Percentiles rank a stretch among this genome's conserved stretches.
Evolutionary conservation across 2,113 vertebrate genomes (phyloP).

Genomic region (Arenaria interpres): DNA sequence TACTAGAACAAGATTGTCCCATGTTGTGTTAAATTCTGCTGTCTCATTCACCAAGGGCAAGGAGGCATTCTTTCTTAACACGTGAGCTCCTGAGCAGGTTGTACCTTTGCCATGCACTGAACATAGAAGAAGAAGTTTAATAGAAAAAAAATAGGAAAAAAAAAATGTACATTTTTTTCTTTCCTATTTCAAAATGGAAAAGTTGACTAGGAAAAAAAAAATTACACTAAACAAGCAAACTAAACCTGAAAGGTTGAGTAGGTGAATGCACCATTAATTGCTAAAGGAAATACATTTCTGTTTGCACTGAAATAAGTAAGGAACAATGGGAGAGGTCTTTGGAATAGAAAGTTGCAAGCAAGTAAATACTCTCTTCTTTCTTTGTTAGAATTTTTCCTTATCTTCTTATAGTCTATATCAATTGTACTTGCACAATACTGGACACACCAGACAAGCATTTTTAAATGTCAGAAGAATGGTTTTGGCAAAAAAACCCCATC

Average conservation of each 20-base stretch:
- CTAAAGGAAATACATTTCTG: neutral
- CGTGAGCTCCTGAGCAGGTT: rapidly evolving
- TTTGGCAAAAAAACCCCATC: neutral
- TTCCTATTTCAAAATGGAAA: neutral
- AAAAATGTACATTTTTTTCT: neutral
- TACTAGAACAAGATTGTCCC: neutral
- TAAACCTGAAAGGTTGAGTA: neutral
- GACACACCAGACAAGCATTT: neutral
- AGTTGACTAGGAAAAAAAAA: neutral
- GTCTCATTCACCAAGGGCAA: neutral
- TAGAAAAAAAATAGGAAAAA: neutral
- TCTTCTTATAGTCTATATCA: neutral
- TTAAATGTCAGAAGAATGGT: neutral
- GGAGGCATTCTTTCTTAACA: neutral
- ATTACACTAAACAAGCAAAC: neutral
- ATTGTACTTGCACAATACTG: neutral
- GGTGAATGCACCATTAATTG: neutral
- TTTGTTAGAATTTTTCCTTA: neutral
- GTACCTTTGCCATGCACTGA: neutral
- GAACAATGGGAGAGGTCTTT: neutral
- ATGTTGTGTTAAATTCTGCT: neutral
- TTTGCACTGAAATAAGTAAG: neutral
- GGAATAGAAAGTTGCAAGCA: neutral
- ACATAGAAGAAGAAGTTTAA: neutral
- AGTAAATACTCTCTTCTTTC: neutral